Evolutionary conservation across 2,888 invertebrate genomes (phyloP).

Genomic region (Cryptocephalus moraei): DNA sequence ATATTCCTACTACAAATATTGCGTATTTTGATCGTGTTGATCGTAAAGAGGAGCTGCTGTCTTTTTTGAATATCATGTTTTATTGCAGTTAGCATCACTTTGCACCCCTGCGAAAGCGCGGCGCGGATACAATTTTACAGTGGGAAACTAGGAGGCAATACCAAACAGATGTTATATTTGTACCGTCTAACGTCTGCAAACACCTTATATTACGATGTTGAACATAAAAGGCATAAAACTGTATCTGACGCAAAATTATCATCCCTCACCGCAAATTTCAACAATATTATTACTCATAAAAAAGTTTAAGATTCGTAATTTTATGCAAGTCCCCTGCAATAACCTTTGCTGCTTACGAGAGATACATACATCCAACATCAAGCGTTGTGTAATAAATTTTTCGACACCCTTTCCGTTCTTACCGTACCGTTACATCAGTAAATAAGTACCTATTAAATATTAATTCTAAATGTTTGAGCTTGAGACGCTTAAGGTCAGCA

Average conservation of each 20-base stretch:
- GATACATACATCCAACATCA: too few relatives aligned
- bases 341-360: too few relatives aligned
- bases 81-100: slow-evolving; percentile 23
- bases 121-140: slow-evolving; percentile 7
- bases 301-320: neutral
- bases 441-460: too few relatives aligned
- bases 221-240: slow-evolving; percentile 17
- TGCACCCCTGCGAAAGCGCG: slow-evolving; percentile 14
- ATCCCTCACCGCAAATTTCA: slow-evolving; percentile 19
- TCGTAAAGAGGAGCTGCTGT: neutral
- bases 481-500: too few relatives aligned
- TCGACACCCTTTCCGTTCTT: too few relatives aligned
- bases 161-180: slow-evolving; percentile 23
- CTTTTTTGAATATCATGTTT: slow-evolving; percentile 23
- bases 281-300: slow-evolving; percentile 26
- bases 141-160: slow-evolving; percentile 18
- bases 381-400: too few relatives aligned
- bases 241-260: slow-evolving; percentile 16
- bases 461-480: too few relatives aligned
- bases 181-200: slow-evolving; percentile 7
- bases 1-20: too few relatives aligned
- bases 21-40: too few relatives aligned
- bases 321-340: too few relatives aligned
- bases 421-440: too few relatives aligned
- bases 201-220: slow-evolving; percentile 24